Conservation (phyloP, 2,888 invertebrate species). For the Aphodius granarius region DNA sequence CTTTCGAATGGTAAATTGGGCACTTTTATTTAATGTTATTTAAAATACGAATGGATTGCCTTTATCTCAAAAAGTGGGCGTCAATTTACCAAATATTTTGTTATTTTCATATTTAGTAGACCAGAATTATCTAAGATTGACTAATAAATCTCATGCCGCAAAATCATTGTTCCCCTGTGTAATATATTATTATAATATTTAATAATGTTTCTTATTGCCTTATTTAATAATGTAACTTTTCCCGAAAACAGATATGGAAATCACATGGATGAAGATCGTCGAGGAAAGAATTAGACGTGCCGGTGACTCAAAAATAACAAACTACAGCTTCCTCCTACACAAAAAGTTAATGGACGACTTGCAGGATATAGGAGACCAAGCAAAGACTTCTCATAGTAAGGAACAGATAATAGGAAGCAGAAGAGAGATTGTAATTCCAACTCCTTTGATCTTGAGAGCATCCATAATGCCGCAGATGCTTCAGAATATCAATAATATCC, state of each 20-base stretch:
- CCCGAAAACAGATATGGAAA: conserved; percentile 54
- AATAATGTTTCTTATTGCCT: no score
- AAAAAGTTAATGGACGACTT: conserved; percentile 30
- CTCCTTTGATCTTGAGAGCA: not conserved
- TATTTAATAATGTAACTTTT: no score
- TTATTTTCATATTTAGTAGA: no score
- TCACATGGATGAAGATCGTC: conserved; percentile 65
- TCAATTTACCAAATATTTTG: no score
- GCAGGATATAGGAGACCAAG: conserved; percentile 11
- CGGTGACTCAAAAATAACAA: conserved; percentile 54
- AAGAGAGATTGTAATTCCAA: not conserved
- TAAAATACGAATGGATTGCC: no score
- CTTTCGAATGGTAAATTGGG: no score
- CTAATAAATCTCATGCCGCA: no score
- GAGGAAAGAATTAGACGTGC: conserved; percentile 64
- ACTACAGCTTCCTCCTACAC: conserved; percentile 52
- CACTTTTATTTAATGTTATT: no score
- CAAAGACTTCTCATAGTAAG: conserved; percentile 23
- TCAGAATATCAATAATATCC: conserved; percentile 12
- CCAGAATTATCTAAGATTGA: no score
- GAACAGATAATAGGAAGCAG: conserved; percentile 3
- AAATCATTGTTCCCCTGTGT: no score
- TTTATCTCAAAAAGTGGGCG: no score
- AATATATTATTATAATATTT: no score
- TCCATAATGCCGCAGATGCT: not conserved